A percentile compares a stretch with the other conserved stretches of the same genome.
phyloP scores from a whole-genome alignment of 2,113 vertebrate species.

The Channa maculata region DNA sequence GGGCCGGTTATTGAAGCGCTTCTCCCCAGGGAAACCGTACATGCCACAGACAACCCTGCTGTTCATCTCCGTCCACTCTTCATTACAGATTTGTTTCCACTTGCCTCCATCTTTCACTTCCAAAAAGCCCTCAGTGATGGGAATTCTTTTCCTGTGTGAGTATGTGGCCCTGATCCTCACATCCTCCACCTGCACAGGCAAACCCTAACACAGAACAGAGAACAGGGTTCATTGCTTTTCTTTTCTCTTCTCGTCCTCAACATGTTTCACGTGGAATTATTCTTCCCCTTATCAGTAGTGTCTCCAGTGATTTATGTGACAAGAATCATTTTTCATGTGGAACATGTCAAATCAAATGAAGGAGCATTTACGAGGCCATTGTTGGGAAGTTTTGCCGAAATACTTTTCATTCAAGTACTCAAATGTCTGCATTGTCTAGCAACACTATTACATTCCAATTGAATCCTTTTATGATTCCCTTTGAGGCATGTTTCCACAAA shows the following conservation, averaged over 20 bases:
- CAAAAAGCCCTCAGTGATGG: constrained; percentile 93
- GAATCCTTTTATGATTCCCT: not conserved
- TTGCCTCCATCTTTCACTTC: constrained; percentile 91
- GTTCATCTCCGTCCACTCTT: constrained; percentile 88
- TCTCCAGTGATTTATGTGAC: not conserved
- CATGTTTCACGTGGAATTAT: no score
- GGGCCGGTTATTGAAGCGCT: constrained; percentile 88
- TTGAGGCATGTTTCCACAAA: not conserved
- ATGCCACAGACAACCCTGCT: constrained; percentile 94
- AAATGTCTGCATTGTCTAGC: not conserved
- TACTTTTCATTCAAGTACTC: not conserved
- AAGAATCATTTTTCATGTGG: not conserved
- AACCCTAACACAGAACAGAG: constrained; percentile 74
- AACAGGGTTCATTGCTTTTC: not conserved
- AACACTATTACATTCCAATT: not conserved
- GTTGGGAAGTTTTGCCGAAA: not conserved
- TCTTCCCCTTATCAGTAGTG: not conserved
- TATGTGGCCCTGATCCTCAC: constrained; percentile 91
- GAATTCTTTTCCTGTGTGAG: constrained; percentile 88
- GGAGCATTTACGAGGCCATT: not conserved
- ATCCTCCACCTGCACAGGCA: constrained; percentile 93
- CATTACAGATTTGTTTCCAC: constrained; percentile 95
- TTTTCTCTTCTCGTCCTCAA: no score
- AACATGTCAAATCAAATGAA: not conserved
- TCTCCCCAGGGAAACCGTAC: constrained; percentile 93